Base-by-base conservation (phyloP, 2,888 invertebrate genomes). In the Macrosiphum euphorbiae region DNA sequence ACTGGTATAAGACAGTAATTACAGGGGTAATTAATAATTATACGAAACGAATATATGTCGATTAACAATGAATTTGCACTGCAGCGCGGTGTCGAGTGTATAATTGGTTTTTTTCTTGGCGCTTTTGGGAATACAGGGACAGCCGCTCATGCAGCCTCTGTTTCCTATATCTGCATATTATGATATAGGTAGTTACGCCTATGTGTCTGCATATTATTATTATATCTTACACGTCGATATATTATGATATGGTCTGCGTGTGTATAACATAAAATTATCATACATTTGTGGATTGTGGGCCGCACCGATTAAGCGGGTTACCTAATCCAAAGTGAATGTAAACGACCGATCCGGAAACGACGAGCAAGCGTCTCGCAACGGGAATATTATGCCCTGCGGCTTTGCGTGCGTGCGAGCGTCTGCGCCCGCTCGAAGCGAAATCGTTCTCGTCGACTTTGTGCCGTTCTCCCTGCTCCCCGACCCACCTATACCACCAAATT, bases 251-350 rank as follows among this genome's bases (percentile, higher is more conserved):
- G 78, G 78, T 78, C 20, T 35, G 78, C 20, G 78, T 1, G 35
- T 41, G 78, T 78, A 78, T 35, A 78, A 78, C 35, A 78, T 20
- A 78, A 24, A 7, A 78, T 78, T 78, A 78, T 78, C n/a, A 28
- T 47, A 50, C 86, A 28, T n/a, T 88, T 20, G 85, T 28, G 16
- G 84, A 84, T 58, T 85, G 55, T 85, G 85, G 91, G 85, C 58
- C 85, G 52, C 84, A 55, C 84, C 55, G 84, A 92, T 92, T 78
- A 55, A 84, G 50, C 5, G 50, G 90, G 86, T 94, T 94, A 94
- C 90, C 90, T 94, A 94, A 94, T 86, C 86, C 94, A 94, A 94
- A 90, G 90, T 67, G 90, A 94, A 90, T 52, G 90, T 94, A 50
- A 85, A 61, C 89, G 92, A 58, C 50, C 88, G 84, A 90, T 90